A percentile compares a stretch with the other conserved stretches of the same genome.
These are phyloP conservation scores for Dolichallabes microphthalmus DNA, from an alignment of 2,113 vertebrate genomes.

Conservation along the genomic window DNA sequence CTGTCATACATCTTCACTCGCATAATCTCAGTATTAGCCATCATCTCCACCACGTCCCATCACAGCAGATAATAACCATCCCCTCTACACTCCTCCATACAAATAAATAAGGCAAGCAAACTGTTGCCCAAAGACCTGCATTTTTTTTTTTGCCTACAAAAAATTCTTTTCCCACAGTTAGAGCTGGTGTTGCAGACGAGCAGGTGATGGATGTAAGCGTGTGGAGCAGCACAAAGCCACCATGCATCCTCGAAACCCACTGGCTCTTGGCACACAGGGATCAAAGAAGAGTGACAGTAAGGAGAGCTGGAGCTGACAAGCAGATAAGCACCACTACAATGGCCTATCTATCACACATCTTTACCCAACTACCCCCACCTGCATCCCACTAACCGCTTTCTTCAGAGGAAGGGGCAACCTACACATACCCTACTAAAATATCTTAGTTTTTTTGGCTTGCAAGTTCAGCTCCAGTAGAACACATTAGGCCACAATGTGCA, in stretches of 20 bases:
- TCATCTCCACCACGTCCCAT: constrained; percentile 9
- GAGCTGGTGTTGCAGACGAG: constrained; percentile 6
- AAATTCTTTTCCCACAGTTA: background rate
- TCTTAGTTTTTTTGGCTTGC: background rate
- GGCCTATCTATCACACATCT: constrained; percentile 49
- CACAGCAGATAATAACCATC: constrained; percentile 18
- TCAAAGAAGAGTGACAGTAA: constrained; percentile 37
- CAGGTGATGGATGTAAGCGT: constrained; percentile 41
- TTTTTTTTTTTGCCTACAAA: constrained; percentile 30
- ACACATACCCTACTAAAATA: background rate
- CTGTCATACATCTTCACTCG: background rate
- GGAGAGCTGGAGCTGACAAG: constrained; percentile 43
- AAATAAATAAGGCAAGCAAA: background rate
- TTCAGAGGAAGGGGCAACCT: background rate
- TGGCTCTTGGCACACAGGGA: constrained; percentile 38
- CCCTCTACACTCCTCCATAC: constrained; percentile 1
- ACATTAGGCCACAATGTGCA: background rate
- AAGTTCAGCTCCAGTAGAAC: background rate
- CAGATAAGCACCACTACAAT: constrained; percentile 49
- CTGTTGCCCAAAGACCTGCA: constrained; percentile 22
- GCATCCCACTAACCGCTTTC: background rate
- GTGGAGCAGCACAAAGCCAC: constrained; percentile 19
- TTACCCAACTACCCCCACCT: constrained; percentile 17
- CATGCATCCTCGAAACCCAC: constrained; percentile 21
- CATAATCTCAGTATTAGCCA: constrained; percentile 29